These are phyloP conservation scores for Enoplosus armatus DNA, from an alignment of 2,797 vertebrate genomes.

Conservation along the genomic window DNA sequence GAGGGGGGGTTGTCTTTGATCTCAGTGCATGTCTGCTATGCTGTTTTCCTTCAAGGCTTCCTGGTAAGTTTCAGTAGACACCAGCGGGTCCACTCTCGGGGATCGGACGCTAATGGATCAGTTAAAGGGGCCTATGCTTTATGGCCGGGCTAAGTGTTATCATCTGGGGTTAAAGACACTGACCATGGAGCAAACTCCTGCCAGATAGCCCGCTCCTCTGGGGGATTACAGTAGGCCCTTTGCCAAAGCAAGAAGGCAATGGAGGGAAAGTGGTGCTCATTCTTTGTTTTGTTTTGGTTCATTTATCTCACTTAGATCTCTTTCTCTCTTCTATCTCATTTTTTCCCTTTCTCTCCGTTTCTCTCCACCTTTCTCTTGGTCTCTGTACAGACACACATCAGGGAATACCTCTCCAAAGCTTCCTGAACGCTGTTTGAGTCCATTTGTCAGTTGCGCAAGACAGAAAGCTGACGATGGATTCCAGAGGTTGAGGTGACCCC, in stretches of 20 bases:
- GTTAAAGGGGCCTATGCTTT: conserved; percentile 88
- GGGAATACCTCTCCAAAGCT: conserved; percentile 64
- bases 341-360: conserved; percentile 21
- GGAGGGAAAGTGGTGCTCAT: conserved; percentile 67
- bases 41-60: conserved; percentile 89
- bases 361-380: conserved; percentile 21
- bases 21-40: conserved; percentile 86
- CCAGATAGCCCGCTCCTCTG: conserved; percentile 79
- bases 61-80: conserved; percentile 89
- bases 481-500: conserved; percentile 80
- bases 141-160: conserved; percentile 86
- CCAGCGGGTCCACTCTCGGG: conserved; percentile 81
- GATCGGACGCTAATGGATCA: conserved; percentile 88
- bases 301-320: conserved; percentile 66
- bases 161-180: conserved; percentile 87
- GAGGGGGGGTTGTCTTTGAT: conserved; percentile 83
- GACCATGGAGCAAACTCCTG: conserved; percentile 80
- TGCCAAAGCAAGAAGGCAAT: conserved; percentile 57
- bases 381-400: conserved; percentile 44
- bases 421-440: conserved; percentile 66
- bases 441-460: conserved; percentile 79
- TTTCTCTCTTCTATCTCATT: conserved; percentile 43
- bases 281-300: conserved; percentile 70
- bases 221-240: conserved; percentile 81
- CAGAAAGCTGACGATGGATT: conserved; percentile 80